phyloP scores from a whole-genome alignment of 2,113 vertebrate species.

The Platysteira castanea region DNA sequence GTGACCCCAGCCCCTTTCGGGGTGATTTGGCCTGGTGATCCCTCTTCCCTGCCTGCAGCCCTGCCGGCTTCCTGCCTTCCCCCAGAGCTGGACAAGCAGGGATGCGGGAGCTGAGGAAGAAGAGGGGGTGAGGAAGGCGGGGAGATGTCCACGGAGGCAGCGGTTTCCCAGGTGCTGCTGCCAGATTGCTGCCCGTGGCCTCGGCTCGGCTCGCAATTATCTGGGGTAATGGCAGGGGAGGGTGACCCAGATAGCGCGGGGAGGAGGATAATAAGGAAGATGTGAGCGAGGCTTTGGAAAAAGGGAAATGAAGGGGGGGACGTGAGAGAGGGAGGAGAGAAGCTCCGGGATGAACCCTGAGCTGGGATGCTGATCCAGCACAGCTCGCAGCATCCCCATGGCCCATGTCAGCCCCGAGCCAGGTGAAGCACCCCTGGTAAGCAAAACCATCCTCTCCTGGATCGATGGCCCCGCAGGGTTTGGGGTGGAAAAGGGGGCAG shows the following conservation, averaged over 20 bases:
- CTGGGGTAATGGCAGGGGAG: conserved; percentile 47
- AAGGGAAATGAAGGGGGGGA: background rate
- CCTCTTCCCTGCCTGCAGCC: background rate
- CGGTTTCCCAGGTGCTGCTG: conserved; percentile 1
- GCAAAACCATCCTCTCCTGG: background rate
- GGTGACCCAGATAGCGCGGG: conserved; percentile 13
- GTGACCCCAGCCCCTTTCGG: accelerated
- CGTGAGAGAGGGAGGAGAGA: background rate
- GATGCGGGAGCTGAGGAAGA: background rate
- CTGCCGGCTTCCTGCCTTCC: background rate
- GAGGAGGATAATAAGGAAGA: conserved; percentile 21
- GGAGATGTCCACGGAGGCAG: background rate
- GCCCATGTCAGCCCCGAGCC: background rate
- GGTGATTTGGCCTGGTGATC: accelerated
- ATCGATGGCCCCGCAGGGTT: background rate
- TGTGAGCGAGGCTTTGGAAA: background rate
- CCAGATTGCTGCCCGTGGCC: conserved; percentile 22
- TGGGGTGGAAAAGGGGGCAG: background rate
- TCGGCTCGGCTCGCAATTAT: background rate
- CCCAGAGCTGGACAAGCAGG: accelerated
- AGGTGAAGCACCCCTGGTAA: background rate
- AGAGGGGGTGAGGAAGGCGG: background rate
- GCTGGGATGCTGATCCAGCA: background rate
- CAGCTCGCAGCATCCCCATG: background rate
- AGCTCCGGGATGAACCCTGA: background rate